These are phyloP conservation scores for Epicampocera succincta DNA, from an alignment of 2,888 invertebrate species.

Conservation along the genomic window DNA sequence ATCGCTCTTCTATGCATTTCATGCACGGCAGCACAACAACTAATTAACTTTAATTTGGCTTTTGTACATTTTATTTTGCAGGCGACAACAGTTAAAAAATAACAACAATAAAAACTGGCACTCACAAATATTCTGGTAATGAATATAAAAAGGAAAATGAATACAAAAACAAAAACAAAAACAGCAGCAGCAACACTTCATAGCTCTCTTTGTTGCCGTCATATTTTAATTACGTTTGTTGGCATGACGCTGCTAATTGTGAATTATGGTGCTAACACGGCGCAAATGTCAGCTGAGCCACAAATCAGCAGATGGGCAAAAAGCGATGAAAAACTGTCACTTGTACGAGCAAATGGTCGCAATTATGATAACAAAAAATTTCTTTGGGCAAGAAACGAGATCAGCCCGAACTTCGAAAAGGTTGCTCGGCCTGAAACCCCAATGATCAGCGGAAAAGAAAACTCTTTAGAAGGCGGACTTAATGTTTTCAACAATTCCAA, in stretches of 20 bases:
- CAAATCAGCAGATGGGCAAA: conserved; percentile 9
- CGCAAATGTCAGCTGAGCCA: conserved; percentile 55
- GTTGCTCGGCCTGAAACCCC: conserved; percentile 15
- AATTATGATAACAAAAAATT: not conserved
- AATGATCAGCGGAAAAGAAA: not conserved
- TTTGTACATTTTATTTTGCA: conserved; percentile 46
- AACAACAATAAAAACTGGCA: conserved; percentile 10
- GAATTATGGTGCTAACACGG: conserved; percentile 73
- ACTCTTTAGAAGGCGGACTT: not conserved
- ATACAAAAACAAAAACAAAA: not conserved
- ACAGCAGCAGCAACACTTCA: conserved; percentile 19
- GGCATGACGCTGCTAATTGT: conserved; percentile 77
- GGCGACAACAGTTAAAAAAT: conserved; percentile 65
- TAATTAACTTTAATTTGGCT: conserved; percentile 59
- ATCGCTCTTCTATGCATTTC: conserved; percentile 24
- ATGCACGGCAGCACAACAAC: conserved; percentile 35
- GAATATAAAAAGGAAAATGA: conserved; percentile 34
- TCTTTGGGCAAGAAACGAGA: not conserved
- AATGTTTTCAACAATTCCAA: not conserved
- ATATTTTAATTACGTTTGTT: conserved; percentile 78
- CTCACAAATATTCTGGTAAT: conserved; percentile 14
- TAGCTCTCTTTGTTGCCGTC: conserved; percentile 66
- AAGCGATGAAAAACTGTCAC: not conserved
- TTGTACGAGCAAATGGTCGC: too few species aligned
- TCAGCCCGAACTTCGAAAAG: not conserved